Evolutionary conservation across 2,797 vertebrate species (phyloP).

Genomic region (Neosalanx taihuensis): DNA sequence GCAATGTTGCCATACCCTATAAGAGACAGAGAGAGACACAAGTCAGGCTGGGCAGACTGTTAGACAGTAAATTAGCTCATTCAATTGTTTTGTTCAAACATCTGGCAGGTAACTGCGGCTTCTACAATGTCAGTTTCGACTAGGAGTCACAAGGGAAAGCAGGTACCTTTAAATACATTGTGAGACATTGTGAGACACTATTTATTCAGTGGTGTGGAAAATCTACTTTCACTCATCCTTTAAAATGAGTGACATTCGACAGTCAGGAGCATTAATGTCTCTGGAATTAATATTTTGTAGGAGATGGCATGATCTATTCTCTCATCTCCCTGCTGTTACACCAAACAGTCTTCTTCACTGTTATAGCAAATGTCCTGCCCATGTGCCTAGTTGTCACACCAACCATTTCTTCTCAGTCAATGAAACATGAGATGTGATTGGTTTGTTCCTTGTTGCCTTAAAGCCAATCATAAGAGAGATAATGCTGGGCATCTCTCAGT

Average conservation of each 20-base stretch:
- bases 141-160: neutral
- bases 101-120: too few relatives aligned
- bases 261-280: slow-evolving; percentile 2
- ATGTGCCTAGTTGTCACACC: neutral
- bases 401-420: neutral
- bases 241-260: neutral
- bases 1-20: slow-evolving; percentile 73
- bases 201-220: neutral
- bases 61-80: neutral
- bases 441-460: neutral
- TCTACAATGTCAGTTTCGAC: too few relatives aligned
- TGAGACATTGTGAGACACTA: neutral
- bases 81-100: too few relatives aligned
- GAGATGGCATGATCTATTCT: slow-evolving; percentile 2
- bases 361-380: neutral
- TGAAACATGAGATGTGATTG: neutral
- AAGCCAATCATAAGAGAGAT: neutral
- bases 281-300: slow-evolving; percentile 6
- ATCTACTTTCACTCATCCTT: neutral
- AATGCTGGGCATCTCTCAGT: slow-evolving; percentile 9
- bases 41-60: neutral
- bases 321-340: slow-evolving; percentile 6
- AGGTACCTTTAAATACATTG: too few relatives aligned
- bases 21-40: neutral
- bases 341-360: neutral